These are phyloP conservation scores for Anguilla rostrata DNA, from an alignment of 2,113 vertebrate species.

Conservation along the genomic window DNA sequence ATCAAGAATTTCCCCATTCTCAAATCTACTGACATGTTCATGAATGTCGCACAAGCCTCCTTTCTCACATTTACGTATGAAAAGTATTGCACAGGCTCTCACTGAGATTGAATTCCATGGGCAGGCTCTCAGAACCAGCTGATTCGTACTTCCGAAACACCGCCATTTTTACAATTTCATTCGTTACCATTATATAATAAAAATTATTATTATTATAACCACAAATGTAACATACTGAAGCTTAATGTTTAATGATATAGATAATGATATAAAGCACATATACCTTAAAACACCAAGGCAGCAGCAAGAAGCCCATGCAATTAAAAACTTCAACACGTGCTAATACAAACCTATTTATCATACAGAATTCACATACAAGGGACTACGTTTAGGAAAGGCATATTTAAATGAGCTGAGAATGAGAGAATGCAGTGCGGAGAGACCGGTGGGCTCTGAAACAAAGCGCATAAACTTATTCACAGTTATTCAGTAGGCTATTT, in stretches of 20 bases:
- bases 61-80: not conserved
- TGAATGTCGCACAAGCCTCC: not conserved
- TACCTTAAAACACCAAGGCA: not conserved
- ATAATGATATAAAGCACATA: not conserved
- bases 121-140: not conserved
- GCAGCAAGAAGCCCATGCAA: not conserved
- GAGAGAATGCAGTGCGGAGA: not conserved
- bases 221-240: not conserved
- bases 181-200: not conserved
- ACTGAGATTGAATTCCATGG: not conserved
- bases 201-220: not conserved
- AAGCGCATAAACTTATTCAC: not conserved
- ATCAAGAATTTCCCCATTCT: not conserved
- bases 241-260: not conserved
- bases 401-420: not conserved
- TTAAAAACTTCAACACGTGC: not conserved
- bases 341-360: not conserved
- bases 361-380: not conserved
- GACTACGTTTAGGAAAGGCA: not conserved
- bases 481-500: not conserved
- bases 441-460: not conserved
- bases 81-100: not conserved
- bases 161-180: not conserved
- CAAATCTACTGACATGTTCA: not conserved
- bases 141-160: not conserved